Conservation (phyloP, 2,113 vertebrate genomes). For the Tetraodon nigroviridis region DNA sequence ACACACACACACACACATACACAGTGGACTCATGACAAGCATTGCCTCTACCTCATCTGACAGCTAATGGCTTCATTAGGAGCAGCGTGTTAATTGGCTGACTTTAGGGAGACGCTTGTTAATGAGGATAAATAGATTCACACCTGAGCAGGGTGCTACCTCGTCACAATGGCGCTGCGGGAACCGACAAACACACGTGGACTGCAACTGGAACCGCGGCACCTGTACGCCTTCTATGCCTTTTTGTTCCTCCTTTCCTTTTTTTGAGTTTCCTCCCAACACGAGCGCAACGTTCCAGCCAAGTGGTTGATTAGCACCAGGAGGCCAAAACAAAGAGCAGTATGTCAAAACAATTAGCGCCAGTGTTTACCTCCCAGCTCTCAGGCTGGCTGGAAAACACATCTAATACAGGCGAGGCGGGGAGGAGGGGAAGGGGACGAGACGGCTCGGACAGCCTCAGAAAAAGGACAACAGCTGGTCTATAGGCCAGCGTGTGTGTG, state of each 20-base stretch:
- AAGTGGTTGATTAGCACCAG: constrained; percentile 71
- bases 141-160: constrained; percentile 85
- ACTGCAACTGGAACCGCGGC: constrained; percentile 16
- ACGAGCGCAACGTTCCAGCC: constrained; percentile 38
- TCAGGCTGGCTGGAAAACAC: constrained; percentile 55
- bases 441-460: constrained; percentile 33
- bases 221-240: constrained; percentile 7
- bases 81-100: constrained; percentile 91
- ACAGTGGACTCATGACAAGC: constrained; percentile 80
- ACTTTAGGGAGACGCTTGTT: constrained; percentile 90
- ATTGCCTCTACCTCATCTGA: constrained; percentile 90
- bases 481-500: constrained; percentile 27
- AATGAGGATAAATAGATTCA: constrained; percentile 98
- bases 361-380: constrained; percentile 72
- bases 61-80: constrained; percentile 98
- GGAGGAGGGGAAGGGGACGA: constrained; percentile 6
- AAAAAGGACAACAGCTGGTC: constrained; percentile 64
- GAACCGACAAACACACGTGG: constrained; percentile 34
- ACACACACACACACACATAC: constrained; percentile 24
- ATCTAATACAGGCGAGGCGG: constrained; percentile 50
- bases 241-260: not conserved
- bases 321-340: constrained; percentile 74
- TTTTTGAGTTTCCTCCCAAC: constrained; percentile 10
- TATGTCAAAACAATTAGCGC: constrained; percentile 77
- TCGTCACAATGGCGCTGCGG: constrained; percentile 60